Percentiles rank a stretch among this genome's conserved stretches.
phyloP scores from a whole-genome alignment of 2,797 vertebrate genomes.

The Pempheris klunzingeri region DNA sequence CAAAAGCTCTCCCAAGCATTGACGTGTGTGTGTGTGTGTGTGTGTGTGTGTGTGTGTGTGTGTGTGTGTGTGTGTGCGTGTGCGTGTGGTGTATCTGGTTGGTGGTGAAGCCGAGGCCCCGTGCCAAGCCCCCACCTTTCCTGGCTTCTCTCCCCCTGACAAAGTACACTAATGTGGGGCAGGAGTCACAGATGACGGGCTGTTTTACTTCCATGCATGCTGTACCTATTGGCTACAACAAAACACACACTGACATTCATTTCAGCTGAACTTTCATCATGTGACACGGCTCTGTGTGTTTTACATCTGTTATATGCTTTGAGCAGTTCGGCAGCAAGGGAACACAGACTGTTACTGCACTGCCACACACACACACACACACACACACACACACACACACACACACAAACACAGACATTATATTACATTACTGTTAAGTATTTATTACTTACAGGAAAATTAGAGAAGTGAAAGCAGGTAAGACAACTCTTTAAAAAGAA shows the following conservation, averaged over 20 bases:
- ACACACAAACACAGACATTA: not conserved
- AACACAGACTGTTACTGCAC: slow-evolving; percentile 53
- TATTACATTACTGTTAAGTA: not conserved
- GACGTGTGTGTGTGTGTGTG: slow-evolving; percentile 37
- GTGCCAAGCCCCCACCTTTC: slow-evolving; percentile 70
- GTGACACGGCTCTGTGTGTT: not conserved
- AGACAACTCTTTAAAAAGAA: slow-evolving; percentile 46
- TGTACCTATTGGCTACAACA: not conserved
- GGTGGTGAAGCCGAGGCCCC: slow-evolving; percentile 50
- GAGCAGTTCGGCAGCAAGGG: slow-evolving; percentile 20
- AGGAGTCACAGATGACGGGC: slow-evolving; percentile 70
- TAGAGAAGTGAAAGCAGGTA: slow-evolving; percentile 51
- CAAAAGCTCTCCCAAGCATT: slow-evolving; percentile 57
- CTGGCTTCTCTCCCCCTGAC: slow-evolving; percentile 70
- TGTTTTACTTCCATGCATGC: slow-evolving; percentile 26
- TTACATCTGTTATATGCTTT: slow-evolving; percentile 17
- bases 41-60: slow-evolving; percentile 37
- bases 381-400: not conserved
- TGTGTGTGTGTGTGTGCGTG: slow-evolving; percentile 32
- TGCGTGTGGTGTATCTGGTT: slow-evolving; percentile 30
- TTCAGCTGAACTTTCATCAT: not conserved
- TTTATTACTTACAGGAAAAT: slow-evolving; percentile 25
- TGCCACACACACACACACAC: slow-evolving; percentile 37
- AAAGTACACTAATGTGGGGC: slow-evolving; percentile 67
- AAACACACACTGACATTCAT: not conserved